Conservation (phyloP, 2,113 vertebrate species). For the Cettia cetti region DNA sequence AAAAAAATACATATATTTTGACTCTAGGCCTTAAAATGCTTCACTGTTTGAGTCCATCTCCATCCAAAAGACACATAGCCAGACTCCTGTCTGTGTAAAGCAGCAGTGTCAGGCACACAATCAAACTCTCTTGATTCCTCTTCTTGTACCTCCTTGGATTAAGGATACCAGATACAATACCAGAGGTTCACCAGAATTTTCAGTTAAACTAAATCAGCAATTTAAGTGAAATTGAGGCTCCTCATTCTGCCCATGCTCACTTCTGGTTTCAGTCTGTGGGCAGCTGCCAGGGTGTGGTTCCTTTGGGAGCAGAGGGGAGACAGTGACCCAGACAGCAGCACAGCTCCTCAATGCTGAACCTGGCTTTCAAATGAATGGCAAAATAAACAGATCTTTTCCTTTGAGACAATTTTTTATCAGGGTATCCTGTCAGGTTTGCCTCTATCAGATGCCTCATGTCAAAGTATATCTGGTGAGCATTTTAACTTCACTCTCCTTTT, state of each 20-base stretch:
- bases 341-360: background rate
- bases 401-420: background rate
- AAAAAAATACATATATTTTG: rapidly evolving
- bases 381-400: background rate
- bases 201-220: background rate
- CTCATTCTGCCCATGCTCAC: background rate
- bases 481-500: background rate
- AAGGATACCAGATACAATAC: background rate
- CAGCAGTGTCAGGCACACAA: rapidly evolving
- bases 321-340: background rate
- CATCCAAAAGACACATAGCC: background rate
- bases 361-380: background rate
- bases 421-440: background rate
- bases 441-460: background rate
- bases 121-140: background rate
- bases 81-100: background rate
- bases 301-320: background rate
- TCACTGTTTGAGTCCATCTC: background rate
- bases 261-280: background rate
- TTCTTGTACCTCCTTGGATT: background rate
- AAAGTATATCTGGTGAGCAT: background rate
- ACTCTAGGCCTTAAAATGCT: background rate
- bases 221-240: background rate
- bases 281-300: background rate
- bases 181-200: background rate